Percentiles rank a stretch among this genome's conserved stretches.
phyloP scores from a whole-genome alignment of 2,797 vertebrate genomes.

The Rhynchotus rufescens region DNA sequence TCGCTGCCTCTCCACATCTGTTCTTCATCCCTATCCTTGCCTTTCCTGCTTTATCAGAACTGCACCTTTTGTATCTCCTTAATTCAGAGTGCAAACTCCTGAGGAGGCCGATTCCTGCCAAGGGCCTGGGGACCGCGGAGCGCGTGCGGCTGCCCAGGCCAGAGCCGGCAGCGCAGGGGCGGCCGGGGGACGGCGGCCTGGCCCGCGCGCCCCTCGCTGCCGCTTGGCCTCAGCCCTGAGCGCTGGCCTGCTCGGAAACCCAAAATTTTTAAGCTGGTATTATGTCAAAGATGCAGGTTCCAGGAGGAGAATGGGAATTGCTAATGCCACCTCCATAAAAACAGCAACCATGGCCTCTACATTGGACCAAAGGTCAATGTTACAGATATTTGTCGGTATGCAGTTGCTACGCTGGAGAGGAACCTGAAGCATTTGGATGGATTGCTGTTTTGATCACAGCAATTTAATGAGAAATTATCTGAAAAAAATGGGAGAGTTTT shows the following conservation, averaged over 20 bases:
- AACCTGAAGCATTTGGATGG: background rate
- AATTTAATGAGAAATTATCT: background rate
- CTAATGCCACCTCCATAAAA: background rate
- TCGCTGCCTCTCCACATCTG: background rate
- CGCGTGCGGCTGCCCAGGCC: no score
- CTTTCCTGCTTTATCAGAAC: background rate
- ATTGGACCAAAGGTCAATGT: background rate
- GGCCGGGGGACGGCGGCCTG: no score
- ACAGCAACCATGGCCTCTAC: background rate
- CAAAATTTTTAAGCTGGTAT: background rate
- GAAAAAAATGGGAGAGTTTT: background rate
- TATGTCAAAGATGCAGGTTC: fast-evolving
- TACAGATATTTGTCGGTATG: background rate
- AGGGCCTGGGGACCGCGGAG: background rate
- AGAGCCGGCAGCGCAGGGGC: no score
- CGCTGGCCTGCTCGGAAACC: no score
- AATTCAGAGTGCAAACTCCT: background rate
- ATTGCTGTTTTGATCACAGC: background rate
- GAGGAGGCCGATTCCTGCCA: background rate
- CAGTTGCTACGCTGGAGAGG: background rate
- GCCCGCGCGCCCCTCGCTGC: no score
- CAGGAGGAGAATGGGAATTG: background rate
- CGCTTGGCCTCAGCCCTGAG: no score
- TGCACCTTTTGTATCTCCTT: background rate
- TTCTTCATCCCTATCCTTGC: background rate